A percentile compares a stretch with the other conserved stretches of the same genome.
These are phyloP conservation scores for Patella pellucida DNA, from an alignment of 2,888 invertebrate genomes.

Conservation along the genomic window DNA sequence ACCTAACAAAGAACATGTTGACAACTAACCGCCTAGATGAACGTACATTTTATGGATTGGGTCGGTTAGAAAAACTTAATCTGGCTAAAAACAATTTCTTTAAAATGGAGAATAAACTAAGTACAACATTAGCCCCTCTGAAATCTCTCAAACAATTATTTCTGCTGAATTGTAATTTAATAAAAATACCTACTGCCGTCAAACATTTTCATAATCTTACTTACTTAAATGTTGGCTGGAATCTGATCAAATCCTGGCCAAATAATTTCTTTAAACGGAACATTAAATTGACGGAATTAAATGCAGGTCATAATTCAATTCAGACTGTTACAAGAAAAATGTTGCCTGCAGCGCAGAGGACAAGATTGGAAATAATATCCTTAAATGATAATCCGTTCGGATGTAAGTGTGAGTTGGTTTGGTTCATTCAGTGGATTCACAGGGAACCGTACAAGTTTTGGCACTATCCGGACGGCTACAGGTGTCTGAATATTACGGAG, in stretches of 20 bases:
- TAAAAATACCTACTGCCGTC: neutral
- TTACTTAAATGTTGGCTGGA: neutral
- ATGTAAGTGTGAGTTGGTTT: conserved; percentile 5
- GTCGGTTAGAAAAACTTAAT: neutral
- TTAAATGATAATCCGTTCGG: conserved; percentile 8
- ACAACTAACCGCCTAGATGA: neutral
- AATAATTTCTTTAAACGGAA: neutral
- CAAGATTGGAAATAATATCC: neutral
- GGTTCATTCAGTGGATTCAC: conserved; percentile 3
- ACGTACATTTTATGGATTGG: neutral
- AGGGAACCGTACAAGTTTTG: conserved; percentile 4
- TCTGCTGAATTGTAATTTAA: neutral
- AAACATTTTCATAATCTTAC: neutral
- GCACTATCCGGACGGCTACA: neutral
- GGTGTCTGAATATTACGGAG: conserved; percentile 1
- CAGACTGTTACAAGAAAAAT: neutral
- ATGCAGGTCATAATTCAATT: neutral
- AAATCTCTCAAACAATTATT: no score
- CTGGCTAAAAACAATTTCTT: neutral
- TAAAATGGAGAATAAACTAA: no score
- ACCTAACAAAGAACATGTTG: neutral
- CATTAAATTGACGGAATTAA: neutral
- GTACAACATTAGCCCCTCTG: no score
- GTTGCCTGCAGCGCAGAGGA: neutral
- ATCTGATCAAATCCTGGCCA: neutral